Conservation (phyloP, 2,113 vertebrate species). For the Xiphophorus couchianus region DNA sequence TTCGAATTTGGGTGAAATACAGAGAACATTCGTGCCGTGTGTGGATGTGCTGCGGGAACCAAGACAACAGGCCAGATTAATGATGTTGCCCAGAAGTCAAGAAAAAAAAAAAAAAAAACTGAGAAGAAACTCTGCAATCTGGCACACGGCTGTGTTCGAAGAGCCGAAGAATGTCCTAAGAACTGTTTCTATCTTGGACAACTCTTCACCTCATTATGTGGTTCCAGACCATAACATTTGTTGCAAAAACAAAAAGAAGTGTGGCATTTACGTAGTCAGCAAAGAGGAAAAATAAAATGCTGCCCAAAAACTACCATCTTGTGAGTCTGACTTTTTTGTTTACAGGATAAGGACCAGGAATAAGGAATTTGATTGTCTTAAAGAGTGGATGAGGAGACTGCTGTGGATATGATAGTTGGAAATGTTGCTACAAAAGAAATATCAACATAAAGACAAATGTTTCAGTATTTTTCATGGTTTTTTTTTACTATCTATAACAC, state of each 20-base stretch:
- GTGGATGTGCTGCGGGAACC: constrained; percentile 1
- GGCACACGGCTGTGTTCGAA: background rate
- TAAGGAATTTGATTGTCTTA: background rate
- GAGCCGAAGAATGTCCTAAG: background rate
- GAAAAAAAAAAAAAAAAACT: background rate
- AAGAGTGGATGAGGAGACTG: too few species aligned
- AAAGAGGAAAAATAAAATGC: background rate
- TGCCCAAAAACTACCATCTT: background rate
- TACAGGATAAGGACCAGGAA: background rate
- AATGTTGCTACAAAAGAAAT: too few species aligned
- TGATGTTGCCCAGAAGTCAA: constrained; percentile 9
- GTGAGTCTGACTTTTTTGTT: background rate
- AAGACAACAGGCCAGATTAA: background rate
- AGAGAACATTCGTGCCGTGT: background rate
- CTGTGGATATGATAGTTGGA: too few species aligned
- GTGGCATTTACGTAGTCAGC: background rate
- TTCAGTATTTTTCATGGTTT: too few species aligned
- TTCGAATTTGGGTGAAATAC: constrained; percentile 27
- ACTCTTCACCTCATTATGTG: constrained; percentile 1
- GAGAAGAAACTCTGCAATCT: constrained; percentile 6
- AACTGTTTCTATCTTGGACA: constrained; percentile 9
- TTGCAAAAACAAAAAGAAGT: background rate
- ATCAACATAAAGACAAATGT: too few species aligned
- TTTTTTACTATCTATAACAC: too few species aligned
- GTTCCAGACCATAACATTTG: background rate